phyloP scores from a whole-genome alignment of 1,140 invertebrate species.

The Dendroctonus ponderosae region DNA sequence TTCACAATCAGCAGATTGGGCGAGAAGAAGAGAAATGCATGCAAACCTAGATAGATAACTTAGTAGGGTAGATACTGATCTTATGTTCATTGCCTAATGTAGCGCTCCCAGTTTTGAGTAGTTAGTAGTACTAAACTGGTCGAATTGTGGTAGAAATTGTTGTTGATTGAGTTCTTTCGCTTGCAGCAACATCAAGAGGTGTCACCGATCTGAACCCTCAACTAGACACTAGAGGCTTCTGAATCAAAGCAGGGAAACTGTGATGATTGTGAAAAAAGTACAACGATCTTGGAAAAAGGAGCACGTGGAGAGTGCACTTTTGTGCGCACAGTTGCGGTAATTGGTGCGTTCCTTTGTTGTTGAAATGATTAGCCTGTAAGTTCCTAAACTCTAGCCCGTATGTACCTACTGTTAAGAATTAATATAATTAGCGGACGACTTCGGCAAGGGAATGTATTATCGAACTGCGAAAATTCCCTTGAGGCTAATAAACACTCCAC shows the following conservation, averaged over 20 bases:
- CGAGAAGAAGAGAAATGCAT: background rate
- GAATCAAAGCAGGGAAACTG: no score
- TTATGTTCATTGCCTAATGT: constrained; percentile 32
- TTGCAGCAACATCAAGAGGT: constrained; percentile 46
- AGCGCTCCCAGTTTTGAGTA: constrained; percentile 15
- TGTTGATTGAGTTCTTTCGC: background rate
- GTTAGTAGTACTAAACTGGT: constrained; percentile 5
- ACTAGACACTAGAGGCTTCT: background rate
- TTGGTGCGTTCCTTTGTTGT: no score
- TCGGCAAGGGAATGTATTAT: background rate
- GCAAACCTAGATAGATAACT: constrained; percentile 1
- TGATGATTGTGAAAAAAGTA: no score
- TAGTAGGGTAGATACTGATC: constrained; percentile 35
- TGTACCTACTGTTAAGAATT: constrained; percentile 2
- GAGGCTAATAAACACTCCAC: no score
- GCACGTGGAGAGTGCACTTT: no score
- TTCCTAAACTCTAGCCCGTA: constrained; percentile 39
- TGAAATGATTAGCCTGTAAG: constrained; percentile 40
- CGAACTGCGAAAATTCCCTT: no score
- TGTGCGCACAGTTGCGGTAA: no score
- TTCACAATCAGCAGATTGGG: no score
- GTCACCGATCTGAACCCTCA: constrained; percentile 35
- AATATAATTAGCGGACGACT: constrained; percentile 1
- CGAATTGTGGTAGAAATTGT: background rate
- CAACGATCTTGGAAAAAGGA: no score